Base-by-base conservation (phyloP, 2,888 invertebrate genomes). In the Phymatocera aterrima region DNA sequence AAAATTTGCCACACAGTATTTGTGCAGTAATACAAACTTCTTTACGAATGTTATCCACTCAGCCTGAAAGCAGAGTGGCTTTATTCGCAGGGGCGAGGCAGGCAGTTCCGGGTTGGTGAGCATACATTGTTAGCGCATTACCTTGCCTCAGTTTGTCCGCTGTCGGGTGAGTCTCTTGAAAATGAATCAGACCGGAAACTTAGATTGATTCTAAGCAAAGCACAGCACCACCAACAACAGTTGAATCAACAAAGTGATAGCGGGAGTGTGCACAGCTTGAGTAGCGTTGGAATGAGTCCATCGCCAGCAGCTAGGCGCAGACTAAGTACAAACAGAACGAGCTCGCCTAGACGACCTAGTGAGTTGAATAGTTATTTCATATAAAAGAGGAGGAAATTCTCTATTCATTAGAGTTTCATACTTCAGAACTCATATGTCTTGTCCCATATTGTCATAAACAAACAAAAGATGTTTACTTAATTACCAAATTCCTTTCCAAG, bases 21-120 rank as follows among this genome's bases (percentile, higher is more conserved):
- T 34, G 37, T 18, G 51, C 8, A 51, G 34, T 21, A 28, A 72
- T 34, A 72, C 51, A 40, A 65, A 40, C 24, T 37, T 46, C 37
- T 79, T 64, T 57, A 77, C 70, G 21, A 77, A 54, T 78, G 34
- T 77, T 74, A 68, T 70, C 77, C 79, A 84, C 83, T 78, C 90
- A 97, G 98, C 89, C 92, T 98, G 83, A 96, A 97, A 92, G 98
- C 97, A 0, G 98, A 98, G 90, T 98, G 98, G 98, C 91, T 98
- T 79, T 98, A 97, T 91, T 97, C 97, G 82, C 98, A 98, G 92
- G 98, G 98, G 64, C 94, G 96, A 85, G 98, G 98, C 0, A 93
- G 97, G 80, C 96, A 97, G 89, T 98, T 95, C 91, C 94, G 96
- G 78, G 92, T 95, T 18, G 98, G 98, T 0, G 97, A 98, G 87